Evolutionary conservation across 2,888 invertebrate species (phyloP).

Genomic region (Eupsilia transversa): DNA sequence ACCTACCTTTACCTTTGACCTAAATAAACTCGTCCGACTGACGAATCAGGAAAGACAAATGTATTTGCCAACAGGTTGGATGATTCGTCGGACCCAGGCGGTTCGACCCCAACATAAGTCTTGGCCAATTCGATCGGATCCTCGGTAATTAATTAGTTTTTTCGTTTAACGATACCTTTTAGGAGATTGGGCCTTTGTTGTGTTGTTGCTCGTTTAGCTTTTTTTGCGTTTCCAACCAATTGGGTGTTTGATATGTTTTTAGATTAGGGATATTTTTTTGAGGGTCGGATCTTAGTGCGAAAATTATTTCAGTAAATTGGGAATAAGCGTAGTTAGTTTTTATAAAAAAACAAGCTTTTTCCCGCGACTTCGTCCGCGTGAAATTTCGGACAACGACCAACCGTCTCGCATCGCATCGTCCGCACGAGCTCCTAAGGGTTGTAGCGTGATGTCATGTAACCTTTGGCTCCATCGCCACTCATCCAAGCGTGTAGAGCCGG

Average conservation of each 20-base stretch:
- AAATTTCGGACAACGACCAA: too few relatives aligned
- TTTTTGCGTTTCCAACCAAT: slow-evolving; percentile 60
- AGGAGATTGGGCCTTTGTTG: slow-evolving; percentile 58
- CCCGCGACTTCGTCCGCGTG: too few relatives aligned
- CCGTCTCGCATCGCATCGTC: too few relatives aligned
- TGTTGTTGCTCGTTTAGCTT: slow-evolving; percentile 49
- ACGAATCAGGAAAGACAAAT: slow-evolving; percentile 65
- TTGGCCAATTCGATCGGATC: slow-evolving; percentile 71
- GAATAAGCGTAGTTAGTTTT: too few relatives aligned
- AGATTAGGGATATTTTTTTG: slow-evolving; percentile 35
- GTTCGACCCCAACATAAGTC: slow-evolving; percentile 54
- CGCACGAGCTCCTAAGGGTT: too few relatives aligned
- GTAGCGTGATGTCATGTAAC: too few relatives aligned
- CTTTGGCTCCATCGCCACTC: too few relatives aligned
- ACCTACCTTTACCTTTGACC: slow-evolving; percentile 66
- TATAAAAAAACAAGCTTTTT: too few relatives aligned
- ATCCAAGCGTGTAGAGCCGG: too few relatives aligned
- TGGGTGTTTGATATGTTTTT: slow-evolving; percentile 56
- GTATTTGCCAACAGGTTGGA: slow-evolving; percentile 73
- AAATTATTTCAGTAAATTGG: slow-evolving; percentile 5
- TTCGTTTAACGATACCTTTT: slow-evolving; percentile 61
- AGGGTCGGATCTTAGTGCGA: neutral
- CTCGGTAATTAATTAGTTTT: slow-evolving; percentile 78
- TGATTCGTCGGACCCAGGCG: slow-evolving; percentile 69
- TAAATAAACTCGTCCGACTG: slow-evolving; percentile 72